Conservation (phyloP, 2,888 invertebrate species). For the Drosophila setosimentum region DNA sequence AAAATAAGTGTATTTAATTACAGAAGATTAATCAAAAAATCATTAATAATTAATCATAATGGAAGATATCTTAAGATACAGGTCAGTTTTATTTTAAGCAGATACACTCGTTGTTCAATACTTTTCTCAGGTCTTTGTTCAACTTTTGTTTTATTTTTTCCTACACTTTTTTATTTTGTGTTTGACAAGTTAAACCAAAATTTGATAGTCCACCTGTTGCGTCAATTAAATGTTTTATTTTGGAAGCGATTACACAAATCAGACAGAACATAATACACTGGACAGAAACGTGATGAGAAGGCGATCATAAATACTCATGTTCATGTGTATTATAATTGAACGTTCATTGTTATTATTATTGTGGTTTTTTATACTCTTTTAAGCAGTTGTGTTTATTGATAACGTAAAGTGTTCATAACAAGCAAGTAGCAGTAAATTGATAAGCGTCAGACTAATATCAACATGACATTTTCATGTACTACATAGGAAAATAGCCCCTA, state of each 20-base stretch:
- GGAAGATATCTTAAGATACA: background rate
- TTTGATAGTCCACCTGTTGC: background rate
- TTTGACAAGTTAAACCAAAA: background rate
- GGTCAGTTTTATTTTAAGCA: background rate
- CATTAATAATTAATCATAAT: background rate
- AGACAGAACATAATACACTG: conserved; percentile 33
- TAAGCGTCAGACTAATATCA: conserved; percentile 34
- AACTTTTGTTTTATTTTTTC: background rate
- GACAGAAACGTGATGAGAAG: conserved; percentile 60
- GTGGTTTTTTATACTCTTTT: background rate
- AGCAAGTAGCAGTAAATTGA: conserved; percentile 27
- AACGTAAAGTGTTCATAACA: conserved; percentile 13
- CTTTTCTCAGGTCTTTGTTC: background rate
- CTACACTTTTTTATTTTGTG: background rate
- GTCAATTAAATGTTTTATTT: background rate
- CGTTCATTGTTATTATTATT: background rate
- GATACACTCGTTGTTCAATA: no score
- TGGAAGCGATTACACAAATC: background rate
- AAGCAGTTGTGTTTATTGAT: conserved; percentile 14
- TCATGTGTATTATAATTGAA: conserved; percentile 17
- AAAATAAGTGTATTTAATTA: conserved; percentile 8
- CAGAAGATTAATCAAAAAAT: conserved; percentile 7
- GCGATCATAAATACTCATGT: conserved; percentile 8
- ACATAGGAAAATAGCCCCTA: conserved; percentile 29
- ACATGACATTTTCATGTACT: conserved; percentile 13